These are phyloP conservation scores for Pithecia hirsuta DNA, from an alignment of 2,797 vertebrate genomes.

Conservation along the genomic window DNA sequence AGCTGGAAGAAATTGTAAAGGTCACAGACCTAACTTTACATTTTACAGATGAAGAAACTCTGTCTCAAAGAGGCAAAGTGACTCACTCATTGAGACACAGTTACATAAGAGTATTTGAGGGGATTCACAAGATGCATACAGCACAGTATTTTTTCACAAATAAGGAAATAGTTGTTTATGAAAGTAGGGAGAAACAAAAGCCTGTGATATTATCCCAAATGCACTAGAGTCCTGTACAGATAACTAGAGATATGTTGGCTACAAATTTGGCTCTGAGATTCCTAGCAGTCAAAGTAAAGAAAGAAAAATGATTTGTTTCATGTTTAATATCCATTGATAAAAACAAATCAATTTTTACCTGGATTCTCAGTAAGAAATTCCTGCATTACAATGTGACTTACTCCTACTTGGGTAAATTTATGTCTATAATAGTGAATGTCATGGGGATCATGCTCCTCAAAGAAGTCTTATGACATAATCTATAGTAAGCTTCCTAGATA, in stretches of 20 bases:
- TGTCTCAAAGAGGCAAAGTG: neutral
- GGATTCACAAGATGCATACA: neutral
- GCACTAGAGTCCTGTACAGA: neutral
- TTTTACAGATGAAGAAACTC: slow-evolving; percentile 49
- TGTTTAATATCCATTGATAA: neutral
- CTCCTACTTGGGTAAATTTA: neutral
- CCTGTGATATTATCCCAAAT: neutral
- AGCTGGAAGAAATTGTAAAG: neutral
- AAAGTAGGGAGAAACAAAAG: slow-evolving; percentile 20
- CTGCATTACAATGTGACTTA: neutral
- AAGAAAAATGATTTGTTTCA: neutral
- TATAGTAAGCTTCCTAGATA: neutral
- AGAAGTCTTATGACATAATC: neutral
- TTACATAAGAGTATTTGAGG: neutral
- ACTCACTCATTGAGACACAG: neutral
- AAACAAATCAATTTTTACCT: slow-evolving; percentile 2
- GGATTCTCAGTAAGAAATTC: neutral
- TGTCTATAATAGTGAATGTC: neutral
- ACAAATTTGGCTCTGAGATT: slow-evolving; percentile 20
- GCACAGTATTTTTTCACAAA: neutral
- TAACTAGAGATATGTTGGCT: neutral
- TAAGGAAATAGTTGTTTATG: neutral
- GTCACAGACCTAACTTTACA: neutral
- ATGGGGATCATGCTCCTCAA: neutral
- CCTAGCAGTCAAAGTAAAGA: slow-evolving; percentile 14